phyloP scores from a whole-genome alignment of 2,797 vertebrate genomes.

The Fundulus diaphanus region DNA sequence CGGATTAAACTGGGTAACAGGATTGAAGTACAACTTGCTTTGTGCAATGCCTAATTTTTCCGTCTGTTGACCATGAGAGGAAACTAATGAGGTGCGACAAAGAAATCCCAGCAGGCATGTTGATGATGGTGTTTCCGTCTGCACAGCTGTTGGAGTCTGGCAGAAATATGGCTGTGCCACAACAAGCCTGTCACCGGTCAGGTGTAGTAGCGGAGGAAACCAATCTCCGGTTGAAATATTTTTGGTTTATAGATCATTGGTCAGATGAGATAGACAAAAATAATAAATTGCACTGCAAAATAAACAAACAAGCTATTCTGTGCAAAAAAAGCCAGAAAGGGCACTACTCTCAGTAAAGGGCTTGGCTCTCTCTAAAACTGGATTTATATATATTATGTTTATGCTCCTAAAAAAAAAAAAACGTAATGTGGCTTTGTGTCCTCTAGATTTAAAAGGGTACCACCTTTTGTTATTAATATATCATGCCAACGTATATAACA shows the following conservation, averaged over 20 bases:
- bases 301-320: background rate
- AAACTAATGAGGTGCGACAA: conserved; percentile 19
- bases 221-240: background rate
- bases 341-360: background rate
- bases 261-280: background rate
- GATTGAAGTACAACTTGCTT: conserved; percentile 26
- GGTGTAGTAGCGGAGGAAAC: conserved; percentile 9
- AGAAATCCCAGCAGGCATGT: conserved; percentile 57
- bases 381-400: background rate
- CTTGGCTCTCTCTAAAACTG: background rate
- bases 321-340: no score
- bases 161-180: conserved; percentile 27
- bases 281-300: background rate
- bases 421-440: background rate
- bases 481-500: background rate
- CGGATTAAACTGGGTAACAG: conserved; percentile 21
- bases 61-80: conserved; percentile 41
- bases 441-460: background rate
- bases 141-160: conserved; percentile 54
- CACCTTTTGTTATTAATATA: background rate
- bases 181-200: conserved; percentile 29
- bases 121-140: conserved; percentile 46
- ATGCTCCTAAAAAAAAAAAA: background rate
- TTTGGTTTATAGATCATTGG: background rate
- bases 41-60: conserved; percentile 50